Percentiles rank a stretch among this genome's conserved stretches.
These are phyloP conservation scores for Cottus gobio DNA, from an alignment of 2,113 vertebrate species.

Conservation along the genomic window DNA sequence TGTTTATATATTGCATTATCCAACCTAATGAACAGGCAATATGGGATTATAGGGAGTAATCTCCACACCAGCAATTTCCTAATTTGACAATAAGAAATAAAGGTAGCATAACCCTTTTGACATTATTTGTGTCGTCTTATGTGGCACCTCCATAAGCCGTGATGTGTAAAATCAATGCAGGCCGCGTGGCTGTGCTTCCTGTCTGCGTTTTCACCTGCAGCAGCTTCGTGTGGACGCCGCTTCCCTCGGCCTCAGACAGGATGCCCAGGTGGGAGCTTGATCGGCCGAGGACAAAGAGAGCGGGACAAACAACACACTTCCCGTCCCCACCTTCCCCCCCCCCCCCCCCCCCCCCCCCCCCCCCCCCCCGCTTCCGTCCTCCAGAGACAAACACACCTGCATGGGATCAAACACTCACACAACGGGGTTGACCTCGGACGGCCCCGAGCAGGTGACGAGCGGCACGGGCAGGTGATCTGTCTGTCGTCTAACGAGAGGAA, in stretches of 20 bases:
- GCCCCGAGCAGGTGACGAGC: conserved; percentile 49
- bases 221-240: background rate
- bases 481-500: conserved; percentile 30
- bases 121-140: background rate
- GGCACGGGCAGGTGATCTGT: conserved; percentile 45
- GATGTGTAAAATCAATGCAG: background rate
- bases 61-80: background rate
- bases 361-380: conserved; percentile 5
- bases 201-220: background rate
- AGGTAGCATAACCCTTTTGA: background rate
- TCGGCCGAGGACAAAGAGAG: conserved; percentile 1
- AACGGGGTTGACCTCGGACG: conserved; percentile 26
- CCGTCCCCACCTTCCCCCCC: conserved; percentile 18
- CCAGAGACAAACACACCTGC: conserved; percentile 48
- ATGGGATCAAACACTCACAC: conserved; percentile 26
- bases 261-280: conserved; percentile 6
- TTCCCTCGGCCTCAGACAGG: background rate
- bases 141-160: too few species aligned
- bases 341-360: background rate
- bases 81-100: background rate
- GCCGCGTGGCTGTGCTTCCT: background rate
- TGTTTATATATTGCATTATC: background rate
- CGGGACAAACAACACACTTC: conserved; percentile 33
- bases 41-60: background rate
- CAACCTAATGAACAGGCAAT: background rate